Conservation (phyloP, 2,797 vertebrate genomes). For the Sparidentex hasta region DNA sequence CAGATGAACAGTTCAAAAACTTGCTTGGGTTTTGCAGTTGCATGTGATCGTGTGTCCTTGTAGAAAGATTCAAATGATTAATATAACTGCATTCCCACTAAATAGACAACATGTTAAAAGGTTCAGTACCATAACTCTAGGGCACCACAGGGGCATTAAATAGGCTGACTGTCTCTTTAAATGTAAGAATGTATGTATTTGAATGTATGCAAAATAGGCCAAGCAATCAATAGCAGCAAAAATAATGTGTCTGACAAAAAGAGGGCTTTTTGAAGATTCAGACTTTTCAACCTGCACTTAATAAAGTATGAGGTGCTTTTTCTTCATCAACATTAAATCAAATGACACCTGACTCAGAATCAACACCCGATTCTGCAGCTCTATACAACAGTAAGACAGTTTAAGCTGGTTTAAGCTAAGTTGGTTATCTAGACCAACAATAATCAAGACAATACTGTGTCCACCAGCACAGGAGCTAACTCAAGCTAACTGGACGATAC, state of each 20-base stretch:
- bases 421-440: no score
- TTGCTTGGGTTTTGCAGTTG: conserved; percentile 7
- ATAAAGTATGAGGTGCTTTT: no score
- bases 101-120: not conserved
- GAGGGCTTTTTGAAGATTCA: not conserved
- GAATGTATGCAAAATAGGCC: not conserved
- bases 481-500: no score
- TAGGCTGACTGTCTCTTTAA: not conserved
- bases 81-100: not conserved
- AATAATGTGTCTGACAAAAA: not conserved
- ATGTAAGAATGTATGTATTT: not conserved
- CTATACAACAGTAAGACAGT: no score
- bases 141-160: not conserved
- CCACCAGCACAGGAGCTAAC: no score
- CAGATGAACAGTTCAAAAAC: conserved; percentile 19
- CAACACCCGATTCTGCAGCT: no score
- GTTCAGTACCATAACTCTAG: not conserved
- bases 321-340: no score
- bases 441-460: no score
- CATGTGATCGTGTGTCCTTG: conserved; percentile 24
- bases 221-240: not conserved
- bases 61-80: conserved; percentile 6
- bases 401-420: no score
- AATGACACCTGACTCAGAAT: no score
- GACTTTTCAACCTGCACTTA: no score